These are phyloP conservation scores for Sturmia bella DNA, from an alignment of 2,888 invertebrate genomes.

Conservation along the genomic window DNA sequence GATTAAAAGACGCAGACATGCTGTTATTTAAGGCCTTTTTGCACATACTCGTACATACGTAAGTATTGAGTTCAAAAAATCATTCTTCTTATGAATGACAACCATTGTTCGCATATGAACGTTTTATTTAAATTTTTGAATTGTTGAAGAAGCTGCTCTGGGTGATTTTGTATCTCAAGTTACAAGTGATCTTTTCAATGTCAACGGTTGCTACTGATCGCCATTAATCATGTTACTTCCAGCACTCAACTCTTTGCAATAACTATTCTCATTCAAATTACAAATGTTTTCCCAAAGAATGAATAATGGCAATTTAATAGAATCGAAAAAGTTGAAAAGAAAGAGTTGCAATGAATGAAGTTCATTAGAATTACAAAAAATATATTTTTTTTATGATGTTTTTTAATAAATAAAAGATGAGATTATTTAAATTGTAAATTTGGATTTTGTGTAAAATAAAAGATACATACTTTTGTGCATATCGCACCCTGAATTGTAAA, in stretches of 20 bases:
- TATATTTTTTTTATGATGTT: conserved; percentile 12
- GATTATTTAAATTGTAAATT: neutral
- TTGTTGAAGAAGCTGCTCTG: conserved; percentile 49
- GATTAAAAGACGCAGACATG: conserved; percentile 44
- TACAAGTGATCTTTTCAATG: conserved; percentile 72
- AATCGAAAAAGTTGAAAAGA: neutral
- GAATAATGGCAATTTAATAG: conserved; percentile 51
- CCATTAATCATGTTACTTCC: conserved; percentile 71
- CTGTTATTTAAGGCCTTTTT: conserved; percentile 1
- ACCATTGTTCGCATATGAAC: conserved; percentile 53
- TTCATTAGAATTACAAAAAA: conserved; percentile 42
- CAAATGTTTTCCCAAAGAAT: conserved; percentile 18
- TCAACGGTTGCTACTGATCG: conserved; percentile 72
- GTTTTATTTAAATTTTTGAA: conserved; percentile 45
- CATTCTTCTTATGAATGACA: conserved; percentile 61
- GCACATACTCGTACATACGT: too few species aligned
- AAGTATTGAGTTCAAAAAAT: conserved; percentile 22
- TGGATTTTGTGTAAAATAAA: neutral
- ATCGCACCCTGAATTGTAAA: too few species aligned
- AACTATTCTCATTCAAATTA: conserved; percentile 50
- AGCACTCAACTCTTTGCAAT: conserved; percentile 32
- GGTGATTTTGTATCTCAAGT: conserved; percentile 29
- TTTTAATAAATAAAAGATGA: conserved; percentile 37
- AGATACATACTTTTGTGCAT: neutral
- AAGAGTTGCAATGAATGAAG: conserved; percentile 42